phyloP scores from a whole-genome alignment of 1,140 invertebrate species.

The Wasmannia auropunctata region DNA sequence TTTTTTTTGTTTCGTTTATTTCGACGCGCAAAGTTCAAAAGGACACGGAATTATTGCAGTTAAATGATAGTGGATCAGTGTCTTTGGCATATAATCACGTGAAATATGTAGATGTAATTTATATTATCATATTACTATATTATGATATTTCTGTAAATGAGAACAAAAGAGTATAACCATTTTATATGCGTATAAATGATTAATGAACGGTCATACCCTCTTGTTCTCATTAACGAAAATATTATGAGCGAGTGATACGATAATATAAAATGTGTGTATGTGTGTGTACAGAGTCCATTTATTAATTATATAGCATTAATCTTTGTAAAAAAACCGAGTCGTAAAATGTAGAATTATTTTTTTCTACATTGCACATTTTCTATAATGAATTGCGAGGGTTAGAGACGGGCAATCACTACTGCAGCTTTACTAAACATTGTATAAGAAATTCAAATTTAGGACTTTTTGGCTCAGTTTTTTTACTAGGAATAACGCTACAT shows the following conservation, averaged over 20 bases:
- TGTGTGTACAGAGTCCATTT: too few relatives aligned
- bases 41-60: not conserved
- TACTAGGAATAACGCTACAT: too few relatives aligned
- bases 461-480: too few relatives aligned
- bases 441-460: too few relatives aligned
- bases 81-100: not conserved
- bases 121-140: constrained; percentile 1
- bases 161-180: not conserved
- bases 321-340: too few relatives aligned
- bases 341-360: too few relatives aligned
- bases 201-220: not conserved
- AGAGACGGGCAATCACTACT: too few relatives aligned
- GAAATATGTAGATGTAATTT: constrained; percentile 3
- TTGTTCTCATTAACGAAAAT: not conserved
- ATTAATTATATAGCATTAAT: too few relatives aligned
- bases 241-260: not conserved
- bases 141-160: not conserved
- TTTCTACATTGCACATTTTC: too few relatives aligned
- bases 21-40: constrained; percentile 1
- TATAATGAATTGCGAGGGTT: too few relatives aligned
- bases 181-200: not conserved
- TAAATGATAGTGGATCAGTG: not conserved
- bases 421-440: too few relatives aligned
- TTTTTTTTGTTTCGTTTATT: constrained; percentile 36
- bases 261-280: too few relatives aligned